Base-by-base conservation (phyloP, 2,888 invertebrate genomes). In the Fabriciana adippe region DNA sequence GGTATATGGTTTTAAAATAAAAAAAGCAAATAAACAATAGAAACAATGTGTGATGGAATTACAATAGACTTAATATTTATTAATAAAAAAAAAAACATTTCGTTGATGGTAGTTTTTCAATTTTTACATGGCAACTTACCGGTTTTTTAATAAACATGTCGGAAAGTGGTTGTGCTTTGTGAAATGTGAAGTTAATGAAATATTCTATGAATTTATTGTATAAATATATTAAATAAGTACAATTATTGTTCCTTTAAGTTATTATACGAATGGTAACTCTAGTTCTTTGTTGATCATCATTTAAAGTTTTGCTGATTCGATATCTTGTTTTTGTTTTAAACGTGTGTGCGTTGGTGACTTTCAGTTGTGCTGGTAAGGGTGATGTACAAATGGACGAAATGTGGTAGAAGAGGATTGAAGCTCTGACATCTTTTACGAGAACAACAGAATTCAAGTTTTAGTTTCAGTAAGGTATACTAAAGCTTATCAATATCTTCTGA, bases 341-440 rank as follows among this genome's bases (percentile, higher is more conserved):
- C 75, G 79, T 83, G 82, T 84, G 84, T 85, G 85, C 79, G 83
- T 83, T 80, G 76, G 67, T 82, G 75, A 82, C 80, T 86, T 85
- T 84, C 82, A 84, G 81, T 85, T 90, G 89, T 90, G 86, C 87
- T 89, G 80, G 88, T 88, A 85, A 85, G 84, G 81, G 83, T 84
- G 85, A 85, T 83, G 80, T 80, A 84, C 85, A 82, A 85, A 83
- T 86, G 79, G 80, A 80, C 79, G 85, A 87, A 86, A 88, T 89
- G 87, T 90, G 85, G 81, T 89, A 88, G 81, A 80, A 81, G 85
- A 81, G 76, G 75, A 81, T 80, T 78, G 78, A 81, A 84, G 77
- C 73, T 78, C 72, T 76, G 74, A 80, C 75, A 77, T 72, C 75
- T 70, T 61, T 70, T 64, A 73, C 76, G 74, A 76, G 74, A 72